Evolutionary conservation across 2,113 vertebrate species (phyloP).

Genomic region (Chroicocephalus ridibundus): DNA sequence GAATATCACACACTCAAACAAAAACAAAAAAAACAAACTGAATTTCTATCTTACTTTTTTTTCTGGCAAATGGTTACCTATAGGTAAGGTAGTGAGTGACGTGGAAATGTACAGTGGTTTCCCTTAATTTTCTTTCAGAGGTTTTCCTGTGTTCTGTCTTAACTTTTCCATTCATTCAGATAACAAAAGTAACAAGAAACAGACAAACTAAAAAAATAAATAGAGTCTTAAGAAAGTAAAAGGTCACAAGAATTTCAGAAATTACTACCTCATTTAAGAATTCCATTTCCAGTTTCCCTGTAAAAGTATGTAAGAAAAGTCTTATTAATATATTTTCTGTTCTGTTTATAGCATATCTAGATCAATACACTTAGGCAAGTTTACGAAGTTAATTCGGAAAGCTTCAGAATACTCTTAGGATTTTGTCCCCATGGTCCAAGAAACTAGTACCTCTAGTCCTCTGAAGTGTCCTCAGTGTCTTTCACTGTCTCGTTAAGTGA

Average conservation of each 20-base stretch:
- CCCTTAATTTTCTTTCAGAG: background rate
- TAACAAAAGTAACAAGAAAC: background rate
- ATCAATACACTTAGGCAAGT: background rate
- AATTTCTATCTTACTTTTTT: background rate
- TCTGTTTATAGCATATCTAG: background rate
- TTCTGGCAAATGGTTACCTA: background rate
- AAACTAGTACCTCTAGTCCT: background rate
- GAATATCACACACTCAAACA: background rate
- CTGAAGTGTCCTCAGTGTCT: background rate
- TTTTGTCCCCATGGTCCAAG: background rate
- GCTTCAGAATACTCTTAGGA: background rate
- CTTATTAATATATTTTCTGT: background rate
- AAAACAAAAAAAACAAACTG: background rate
- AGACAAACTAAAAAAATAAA: background rate
- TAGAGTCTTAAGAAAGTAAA: background rate
- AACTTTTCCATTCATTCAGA: background rate
- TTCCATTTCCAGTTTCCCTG: background rate
- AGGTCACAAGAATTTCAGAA: background rate
- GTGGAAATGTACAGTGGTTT: background rate
- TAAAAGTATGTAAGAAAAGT: background rate
- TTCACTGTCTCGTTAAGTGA: background rate
- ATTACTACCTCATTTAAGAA: background rate
- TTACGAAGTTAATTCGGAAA: background rate
- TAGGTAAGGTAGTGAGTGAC: background rate
- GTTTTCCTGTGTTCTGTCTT: background rate